Evolutionary conservation across 2,888 invertebrate genomes (phyloP).

Genomic region (Xestoiulus laeticollis): DNA sequence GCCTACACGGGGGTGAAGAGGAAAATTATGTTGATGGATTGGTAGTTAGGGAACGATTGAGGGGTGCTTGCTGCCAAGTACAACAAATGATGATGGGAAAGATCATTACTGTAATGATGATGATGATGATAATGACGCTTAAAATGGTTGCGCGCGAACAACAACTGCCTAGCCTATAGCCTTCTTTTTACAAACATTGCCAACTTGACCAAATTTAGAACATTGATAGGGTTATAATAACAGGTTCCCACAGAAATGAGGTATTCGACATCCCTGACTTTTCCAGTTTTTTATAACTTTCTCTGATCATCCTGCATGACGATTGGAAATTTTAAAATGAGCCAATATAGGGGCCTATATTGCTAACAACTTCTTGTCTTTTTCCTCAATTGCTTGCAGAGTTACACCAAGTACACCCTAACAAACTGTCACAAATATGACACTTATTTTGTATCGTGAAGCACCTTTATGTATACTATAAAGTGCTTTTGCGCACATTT

Average conservation of each 20-base stretch:
- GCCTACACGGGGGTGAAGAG: neutral
- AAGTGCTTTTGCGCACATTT: too few species aligned
- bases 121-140: neutral
- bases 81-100: neutral
- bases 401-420: too few species aligned
- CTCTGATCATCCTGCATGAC: too few species aligned
- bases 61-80: slow-evolving; percentile 38
- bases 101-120: neutral
- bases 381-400: too few species aligned
- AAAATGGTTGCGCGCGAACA: neutral
- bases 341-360: too few species aligned
- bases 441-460: too few species aligned
- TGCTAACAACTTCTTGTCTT: too few species aligned
- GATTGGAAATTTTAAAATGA: too few species aligned
- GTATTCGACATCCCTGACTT: too few species aligned
- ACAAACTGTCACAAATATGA: too few species aligned
- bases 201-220: neutral
- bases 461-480: too few species aligned
- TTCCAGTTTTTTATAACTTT: too few species aligned
- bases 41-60: neutral
- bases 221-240: neutral
- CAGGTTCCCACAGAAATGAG: neutral
- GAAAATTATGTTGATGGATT: slow-evolving; percentile 24
- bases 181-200: neutral
- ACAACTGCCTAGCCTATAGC: neutral